phyloP scores from a whole-genome alignment of 2,888 invertebrate genomes.

The Dromius quadrimaculatus region DNA sequence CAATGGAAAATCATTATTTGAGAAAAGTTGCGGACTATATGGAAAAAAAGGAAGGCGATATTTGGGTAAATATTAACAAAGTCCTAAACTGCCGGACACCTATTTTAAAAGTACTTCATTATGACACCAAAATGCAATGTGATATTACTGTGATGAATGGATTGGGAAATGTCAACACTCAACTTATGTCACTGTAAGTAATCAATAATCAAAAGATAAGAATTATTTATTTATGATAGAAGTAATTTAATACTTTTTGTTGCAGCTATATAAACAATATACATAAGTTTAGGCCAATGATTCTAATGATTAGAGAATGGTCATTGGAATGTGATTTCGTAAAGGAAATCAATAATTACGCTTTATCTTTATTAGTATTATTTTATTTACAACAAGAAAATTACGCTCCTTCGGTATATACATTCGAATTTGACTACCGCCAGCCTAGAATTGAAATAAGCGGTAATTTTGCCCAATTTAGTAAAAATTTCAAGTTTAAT shows the following conservation, averaged over 20 bases:
- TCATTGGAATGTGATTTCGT: conserved; percentile 15
- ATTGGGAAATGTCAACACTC: conserved; percentile 42
- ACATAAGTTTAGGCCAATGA: conserved; percentile 24
- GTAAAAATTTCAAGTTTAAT: too few relatives aligned
- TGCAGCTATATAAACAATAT: conserved; percentile 43
- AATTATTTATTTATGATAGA: background rate
- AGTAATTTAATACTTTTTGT: background rate
- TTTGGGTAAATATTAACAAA: conserved; percentile 25
- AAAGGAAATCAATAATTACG: conserved; percentile 41
- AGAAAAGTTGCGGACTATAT: conserved; percentile 35
- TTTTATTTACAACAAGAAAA: conserved; percentile 45
- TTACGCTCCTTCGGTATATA: conserved; percentile 31
- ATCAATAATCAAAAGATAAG: background rate
- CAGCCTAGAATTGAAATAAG: conserved; percentile 19
- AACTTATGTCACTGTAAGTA: conserved; percentile 42
- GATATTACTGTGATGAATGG: conserved; percentile 48
- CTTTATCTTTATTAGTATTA: conserved; percentile 44
- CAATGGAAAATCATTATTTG: conserved; percentile 31
- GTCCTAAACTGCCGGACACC: conserved; percentile 37
- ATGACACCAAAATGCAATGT: conserved; percentile 42
- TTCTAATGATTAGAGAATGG: conserved; percentile 45
- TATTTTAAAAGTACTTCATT: conserved; percentile 36
- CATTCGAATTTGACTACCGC: conserved; percentile 37
- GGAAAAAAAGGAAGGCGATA: conserved; percentile 21
- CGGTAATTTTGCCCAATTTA: too few relatives aligned